Evolutionary conservation across 2,888 invertebrate species (phyloP), one percentile per base, ranked within the genome.

Genomic region (Celastrina argiolus): DNA sequence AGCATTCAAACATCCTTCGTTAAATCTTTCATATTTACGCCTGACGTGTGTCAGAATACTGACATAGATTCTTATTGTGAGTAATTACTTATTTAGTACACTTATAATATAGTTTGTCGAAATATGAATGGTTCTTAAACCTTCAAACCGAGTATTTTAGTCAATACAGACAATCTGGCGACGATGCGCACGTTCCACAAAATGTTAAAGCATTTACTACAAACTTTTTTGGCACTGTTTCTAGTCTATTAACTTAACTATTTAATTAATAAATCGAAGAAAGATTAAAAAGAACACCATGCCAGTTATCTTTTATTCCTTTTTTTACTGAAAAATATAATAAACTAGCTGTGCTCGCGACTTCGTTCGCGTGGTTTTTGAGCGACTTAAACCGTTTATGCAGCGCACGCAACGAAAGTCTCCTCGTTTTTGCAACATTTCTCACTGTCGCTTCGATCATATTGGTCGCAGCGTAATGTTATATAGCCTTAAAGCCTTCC

Each of bases 171-270:
- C 36, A 61, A 36, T 18, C 36, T 36, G 61, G 61, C 61, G 61
- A 22, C 34, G 34, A 51, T 51, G 51, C 22, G 22, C 51, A 51
- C 22, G 51, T 22, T 51, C 26, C 36, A 61, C 36, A 39, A 39
- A 18, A 61, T 36, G 18, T 18, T 18, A 39, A 61, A 26, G 14
- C 59, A 59, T 59, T 36, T 6, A 39, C 61, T 61, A 36, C 18
- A 39, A 61, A 61, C 39, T 61, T 61, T 61, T 22, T 61, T 61
- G 61, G 61, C 61, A 61, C 14, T 7, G 36, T 39, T 39, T 36
- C 61, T 39, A 22, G 22, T 51, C 22, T 26, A 51, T 51, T 26
- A 51, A 10, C 36, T 36, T 12, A 36, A 51, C 51, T 12, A 12
- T 22, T 51, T 51, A 51, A 51, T 51, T 51, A 22, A 51, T 51